Evolutionary conservation across 2,113 vertebrate species (phyloP), one percentile per base, ranked within the genome.

Genomic region (Atractosteus spatula): DNA sequence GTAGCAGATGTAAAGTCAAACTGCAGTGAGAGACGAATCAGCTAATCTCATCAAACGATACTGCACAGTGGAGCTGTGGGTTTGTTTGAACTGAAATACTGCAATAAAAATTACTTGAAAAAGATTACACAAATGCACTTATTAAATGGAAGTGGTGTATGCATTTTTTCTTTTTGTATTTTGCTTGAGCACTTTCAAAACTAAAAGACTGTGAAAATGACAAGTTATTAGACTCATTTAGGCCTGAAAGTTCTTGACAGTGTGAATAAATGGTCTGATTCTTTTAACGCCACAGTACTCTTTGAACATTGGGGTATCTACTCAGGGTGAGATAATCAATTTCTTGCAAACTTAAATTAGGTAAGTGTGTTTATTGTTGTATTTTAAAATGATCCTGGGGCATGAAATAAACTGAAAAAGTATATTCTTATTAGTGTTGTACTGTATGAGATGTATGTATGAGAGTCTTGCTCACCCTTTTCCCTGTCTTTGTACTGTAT

Each of bases 121-220:
- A 73, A 66, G 63, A 76, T 79, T 73, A 78, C 73, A 75, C 42
- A 55, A 55, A 44, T 56, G 64, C 64, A 71, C 71, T 70, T 73
- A 68, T 74, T 78, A 73, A 74, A 75, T 67, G 11, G 68, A 75
- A 78, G 29, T 51, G 56, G 68, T 47, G 54, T 41, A 66, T 63
- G 42, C 8, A 51, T 62, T 62, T 78, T 66, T 7, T 62, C 44
- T 62, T 69, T 68, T 75, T 78, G 65, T 77, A 71, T 76, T 80
- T 77, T 79, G 78, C 84, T 79, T 78, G 79, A 82, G 56, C 73
- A 70, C 78, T 81, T 80, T 78, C 66, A 83, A 86, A 78, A 74
- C 80, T 83, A 86, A 86, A 88, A 81, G 82, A 83, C 85, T 87
- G 84, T 89, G 80, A 86, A 88, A 86, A 84, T 47, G 63, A 72